Conservation (phyloP, 2,888 invertebrate genomes). For the Amblyteles armatorius region DNA sequence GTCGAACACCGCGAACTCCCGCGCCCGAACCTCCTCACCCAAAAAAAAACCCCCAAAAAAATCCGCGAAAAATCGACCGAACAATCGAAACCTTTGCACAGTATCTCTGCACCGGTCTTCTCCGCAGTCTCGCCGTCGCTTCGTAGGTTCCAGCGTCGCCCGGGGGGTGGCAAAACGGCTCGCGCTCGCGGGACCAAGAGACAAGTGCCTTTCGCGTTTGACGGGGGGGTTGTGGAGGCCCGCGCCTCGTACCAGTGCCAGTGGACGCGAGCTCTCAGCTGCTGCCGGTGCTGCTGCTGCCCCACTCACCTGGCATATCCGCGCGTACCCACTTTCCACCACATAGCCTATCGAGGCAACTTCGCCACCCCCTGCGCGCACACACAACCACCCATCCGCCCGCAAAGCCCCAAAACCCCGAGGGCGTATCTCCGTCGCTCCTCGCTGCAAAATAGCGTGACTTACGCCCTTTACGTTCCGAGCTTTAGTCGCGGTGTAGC, state of each 20-base stretch:
- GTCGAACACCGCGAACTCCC: too few relatives aligned
- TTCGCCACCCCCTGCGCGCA: slow-evolving; percentile 33
- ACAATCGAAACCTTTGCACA: too few relatives aligned
- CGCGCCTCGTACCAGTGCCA: slow-evolving; percentile 41
- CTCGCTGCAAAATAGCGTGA: too few relatives aligned
- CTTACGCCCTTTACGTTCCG: too few relatives aligned
- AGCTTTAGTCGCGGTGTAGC: too few relatives aligned
- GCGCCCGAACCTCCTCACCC: too few relatives aligned
- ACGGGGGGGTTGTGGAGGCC: slow-evolving; percentile 70
- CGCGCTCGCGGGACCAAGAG: slow-evolving; percentile 64
- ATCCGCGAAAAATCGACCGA: too few relatives aligned
- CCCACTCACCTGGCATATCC: slow-evolving; percentile 69
- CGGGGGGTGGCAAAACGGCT: slow-evolving; percentile 50
- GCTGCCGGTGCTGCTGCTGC: slow-evolving; percentile 42
- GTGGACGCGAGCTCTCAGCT: slow-evolving; percentile 49
- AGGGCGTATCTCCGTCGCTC: not conserved
- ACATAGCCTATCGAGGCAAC: slow-evolving; percentile 36
- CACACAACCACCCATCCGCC: not conserved
- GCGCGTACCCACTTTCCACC: slow-evolving; percentile 67
- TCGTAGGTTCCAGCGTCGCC: too few relatives aligned
- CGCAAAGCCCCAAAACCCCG: not conserved
- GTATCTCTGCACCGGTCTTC: too few relatives aligned
- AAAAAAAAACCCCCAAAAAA: too few relatives aligned
- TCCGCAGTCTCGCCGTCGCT: not conserved
- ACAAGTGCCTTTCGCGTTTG: slow-evolving; percentile 80